phyloP scores from a whole-genome alignment of 2,888 invertebrate species.

The Agrotis ipsilon region DNA sequence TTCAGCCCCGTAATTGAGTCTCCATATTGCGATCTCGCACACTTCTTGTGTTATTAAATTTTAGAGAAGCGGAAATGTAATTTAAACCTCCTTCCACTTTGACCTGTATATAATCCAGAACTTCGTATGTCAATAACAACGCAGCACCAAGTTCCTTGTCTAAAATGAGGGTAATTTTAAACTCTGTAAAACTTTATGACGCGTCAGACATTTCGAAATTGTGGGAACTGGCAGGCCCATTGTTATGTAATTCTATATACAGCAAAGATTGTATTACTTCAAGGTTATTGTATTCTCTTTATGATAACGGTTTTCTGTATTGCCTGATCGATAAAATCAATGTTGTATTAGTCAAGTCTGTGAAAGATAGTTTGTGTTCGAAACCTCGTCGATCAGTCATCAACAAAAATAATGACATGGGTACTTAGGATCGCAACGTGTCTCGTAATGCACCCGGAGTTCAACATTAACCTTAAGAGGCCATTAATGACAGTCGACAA shows the following conservation, averaged over 20 bases:
- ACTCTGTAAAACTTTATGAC: constrained; percentile 48
- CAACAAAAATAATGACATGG: constrained; percentile 15
- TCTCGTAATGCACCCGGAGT: constrained; percentile 23
- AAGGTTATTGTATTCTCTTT: constrained; percentile 41
- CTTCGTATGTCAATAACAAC: constrained; percentile 36
- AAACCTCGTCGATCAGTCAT: background rate
- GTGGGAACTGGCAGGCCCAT: constrained; percentile 49
- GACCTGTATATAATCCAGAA: constrained; percentile 36
- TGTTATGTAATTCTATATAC: constrained; percentile 54
- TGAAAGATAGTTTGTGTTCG: background rate
- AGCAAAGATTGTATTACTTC: constrained; percentile 50
- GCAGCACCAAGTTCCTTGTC: constrained; percentile 33
- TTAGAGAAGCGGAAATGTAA: constrained; percentile 50
- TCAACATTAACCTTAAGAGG: constrained; percentile 44
- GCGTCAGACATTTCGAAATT: constrained; percentile 50
- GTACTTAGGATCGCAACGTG: constrained; percentile 10
- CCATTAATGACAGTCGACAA: constrained; percentile 44
- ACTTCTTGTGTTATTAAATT: constrained; percentile 53
- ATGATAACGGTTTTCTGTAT: constrained; percentile 18
- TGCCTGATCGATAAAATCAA: constrained; percentile 5
- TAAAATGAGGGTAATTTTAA: constrained; percentile 46
- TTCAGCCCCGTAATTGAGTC: constrained; percentile 61
- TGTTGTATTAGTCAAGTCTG: constrained; percentile 25
- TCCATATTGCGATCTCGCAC: constrained; percentile 60
- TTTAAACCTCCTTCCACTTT: constrained; percentile 48